A percentile compares a stretch with the other conserved stretches of the same genome.
Conservation (phyloP, 2,113 vertebrate species). For the Micromys minutus region DNA sequence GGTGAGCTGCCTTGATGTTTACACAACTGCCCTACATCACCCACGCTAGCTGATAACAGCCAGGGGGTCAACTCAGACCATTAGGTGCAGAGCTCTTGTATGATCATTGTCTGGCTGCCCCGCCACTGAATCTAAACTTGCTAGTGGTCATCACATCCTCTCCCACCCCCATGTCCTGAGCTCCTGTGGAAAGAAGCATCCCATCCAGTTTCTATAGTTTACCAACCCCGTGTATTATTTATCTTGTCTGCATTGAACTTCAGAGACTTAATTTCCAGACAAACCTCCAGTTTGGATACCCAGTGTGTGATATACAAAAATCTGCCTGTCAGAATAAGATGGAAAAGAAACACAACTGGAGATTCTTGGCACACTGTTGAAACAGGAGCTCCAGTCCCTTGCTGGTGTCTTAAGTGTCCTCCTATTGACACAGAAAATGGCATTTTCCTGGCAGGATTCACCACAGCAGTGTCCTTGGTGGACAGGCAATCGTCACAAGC, state of each 20-base stretch:
- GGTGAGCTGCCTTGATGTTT: background rate
- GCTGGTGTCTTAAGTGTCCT: constrained; percentile 63
- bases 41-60: background rate
- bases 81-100: background rate
- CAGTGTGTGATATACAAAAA: constrained; percentile 65
- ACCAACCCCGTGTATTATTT: constrained; percentile 48
- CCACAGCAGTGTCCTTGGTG: background rate
- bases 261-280: constrained; percentile 61
- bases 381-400: constrained; percentile 48
- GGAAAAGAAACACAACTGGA: constrained; percentile 62
- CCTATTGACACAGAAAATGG: constrained; percentile 44
- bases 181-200: background rate
- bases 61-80: constrained; percentile 19
- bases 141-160: constrained; percentile 12
- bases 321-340: constrained; percentile 46
- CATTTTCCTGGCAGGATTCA: constrained; percentile 33
- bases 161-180: background rate
- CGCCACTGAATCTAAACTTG: constrained; percentile 18
- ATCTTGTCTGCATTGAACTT: constrained; percentile 61
- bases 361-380: constrained; percentile 54
- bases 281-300: constrained; percentile 55
- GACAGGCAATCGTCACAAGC: constrained; percentile 26
- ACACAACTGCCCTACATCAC: background rate
- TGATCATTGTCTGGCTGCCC: background rate
- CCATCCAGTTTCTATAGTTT: constrained; percentile 53